Percentiles rank a stretch among this genome's conserved stretches.
Conservation (phyloP, 2,888 invertebrate species). For the Onchidella celtica region DNA sequence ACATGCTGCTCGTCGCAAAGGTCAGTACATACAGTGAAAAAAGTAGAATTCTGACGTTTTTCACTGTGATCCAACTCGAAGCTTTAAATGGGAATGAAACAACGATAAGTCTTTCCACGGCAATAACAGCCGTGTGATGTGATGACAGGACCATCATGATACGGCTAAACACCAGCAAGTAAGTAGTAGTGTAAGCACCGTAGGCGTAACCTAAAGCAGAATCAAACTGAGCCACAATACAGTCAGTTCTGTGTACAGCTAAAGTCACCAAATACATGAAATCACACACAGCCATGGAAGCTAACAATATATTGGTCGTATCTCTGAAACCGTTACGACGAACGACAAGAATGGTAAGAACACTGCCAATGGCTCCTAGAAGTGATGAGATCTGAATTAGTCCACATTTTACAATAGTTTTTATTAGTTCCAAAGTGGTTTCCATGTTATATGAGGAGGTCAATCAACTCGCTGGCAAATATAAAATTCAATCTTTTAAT, state of each 20-base stretch:
- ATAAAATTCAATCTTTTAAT: too few species aligned
- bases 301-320: constrained; percentile 6
- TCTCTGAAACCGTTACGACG: neutral
- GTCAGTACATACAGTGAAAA: too few species aligned
- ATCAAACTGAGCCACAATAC: neutral
- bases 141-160: neutral
- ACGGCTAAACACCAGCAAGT: neutral
- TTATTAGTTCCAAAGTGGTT: too few species aligned
- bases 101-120: constrained; percentile 29
- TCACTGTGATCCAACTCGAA: neutral
- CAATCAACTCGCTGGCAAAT: too few species aligned
- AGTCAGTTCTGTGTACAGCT: neutral
- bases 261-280: neutral
- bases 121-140: neutral
- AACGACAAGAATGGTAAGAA: constrained; percentile 5
- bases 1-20: too few species aligned
- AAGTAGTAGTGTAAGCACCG: neutral
- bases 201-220: too few species aligned
- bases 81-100: constrained; percentile 31
- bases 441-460: too few species aligned
- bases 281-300: constrained; percentile 22
- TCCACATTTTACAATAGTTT: too few species aligned
- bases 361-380: constrained; percentile 9
- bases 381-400: too few species aligned
- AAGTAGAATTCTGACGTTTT: neutral